Evolutionary conservation across 2,888 invertebrate genomes (phyloP), one percentile per base, ranked within the genome.

Genomic region (Synanthedon myopaeformis): DNA sequence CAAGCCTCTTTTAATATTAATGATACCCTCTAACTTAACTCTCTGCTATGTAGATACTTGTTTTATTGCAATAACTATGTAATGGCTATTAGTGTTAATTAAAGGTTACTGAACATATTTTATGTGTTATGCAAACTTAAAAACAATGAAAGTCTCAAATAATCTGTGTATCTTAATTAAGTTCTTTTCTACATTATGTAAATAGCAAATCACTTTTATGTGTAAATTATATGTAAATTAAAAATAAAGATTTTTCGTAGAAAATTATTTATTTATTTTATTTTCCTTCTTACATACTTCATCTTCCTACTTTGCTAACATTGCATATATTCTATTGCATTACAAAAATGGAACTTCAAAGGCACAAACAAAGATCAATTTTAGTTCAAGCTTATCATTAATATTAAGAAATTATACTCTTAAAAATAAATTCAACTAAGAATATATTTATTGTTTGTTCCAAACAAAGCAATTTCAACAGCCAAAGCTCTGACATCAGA

Each of bases 401-500:
- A 35, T 35, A 35, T 35, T 35, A 10, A 35, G 10, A 28, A 8
- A 45, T 13, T 45, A 45, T 45, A n/a, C 5, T 13, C 45, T 49
- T 49, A 49, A 13, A 49, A 13, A 49, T 41, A 55, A 55, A 59
- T 87, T 88, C 35, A 92, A 76, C 91, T 91, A 62, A 93, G 79
- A 66, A 89, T 89, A 76, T 92, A 93, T 59, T 90, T 90, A 69
- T 90, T 89, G 63, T 67, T 88, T 65, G 89, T 90, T 52, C 89
- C 89, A 70, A 90, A 91, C 58, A 92, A 82, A 66, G 89, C 88
- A 58, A 96, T 90, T 56, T 90, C 89, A 52, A 96, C 90, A 48
- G 91, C 89, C 45, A 96, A 78, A 19, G 94, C 93, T 63, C 96
- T 85, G 0, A 92, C 90, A 79, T 95, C 94, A 61, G 91, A 92